phyloP scores from a whole-genome alignment of 53 echinoderm and acorn worm genomes.

The Astropecten irregularis region DNA sequence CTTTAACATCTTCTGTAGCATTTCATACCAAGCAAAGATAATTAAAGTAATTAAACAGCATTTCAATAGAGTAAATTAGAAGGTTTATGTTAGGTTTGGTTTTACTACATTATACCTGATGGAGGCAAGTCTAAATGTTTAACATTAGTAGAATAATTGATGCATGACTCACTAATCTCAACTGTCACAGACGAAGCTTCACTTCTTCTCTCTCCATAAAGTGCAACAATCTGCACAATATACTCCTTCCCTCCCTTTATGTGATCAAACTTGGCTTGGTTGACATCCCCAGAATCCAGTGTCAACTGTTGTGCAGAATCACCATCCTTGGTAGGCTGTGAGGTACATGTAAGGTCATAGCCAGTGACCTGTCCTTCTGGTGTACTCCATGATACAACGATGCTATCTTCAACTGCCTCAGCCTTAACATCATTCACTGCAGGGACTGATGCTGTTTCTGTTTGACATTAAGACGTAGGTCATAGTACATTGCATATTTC shows the following conservation, averaged over 20 bases:
- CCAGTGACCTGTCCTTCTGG: constrained; percentile 13
- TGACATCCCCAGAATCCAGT: constrained; percentile 56
- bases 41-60: too few species aligned
- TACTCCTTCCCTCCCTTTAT: constrained; percentile 63
- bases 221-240: constrained; percentile 69
- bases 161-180: constrained; percentile 61
- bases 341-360: not conserved
- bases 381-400: constrained; percentile 15
- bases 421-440: constrained; percentile 39
- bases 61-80: too few species aligned
- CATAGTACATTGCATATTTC: too few species aligned
- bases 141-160: too few species aligned
- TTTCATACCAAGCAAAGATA: too few species aligned
- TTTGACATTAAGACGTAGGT: not conserved
- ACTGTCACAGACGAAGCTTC: constrained; percentile 58
- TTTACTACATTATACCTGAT: too few species aligned
- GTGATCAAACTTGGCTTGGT: constrained; percentile 50
- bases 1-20: not conserved
- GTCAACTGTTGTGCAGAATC: not conserved
- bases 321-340: not conserved
- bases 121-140: too few species aligned
- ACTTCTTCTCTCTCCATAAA: constrained; percentile 71
- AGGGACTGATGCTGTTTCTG: constrained; percentile 13
- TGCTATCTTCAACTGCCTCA: constrained; percentile 7
- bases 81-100: too few species aligned